These are phyloP conservation scores for Aphaenogaster floridana DNA, from an alignment of 1,140 invertebrate genomes.

Conservation along the genomic window DNA sequence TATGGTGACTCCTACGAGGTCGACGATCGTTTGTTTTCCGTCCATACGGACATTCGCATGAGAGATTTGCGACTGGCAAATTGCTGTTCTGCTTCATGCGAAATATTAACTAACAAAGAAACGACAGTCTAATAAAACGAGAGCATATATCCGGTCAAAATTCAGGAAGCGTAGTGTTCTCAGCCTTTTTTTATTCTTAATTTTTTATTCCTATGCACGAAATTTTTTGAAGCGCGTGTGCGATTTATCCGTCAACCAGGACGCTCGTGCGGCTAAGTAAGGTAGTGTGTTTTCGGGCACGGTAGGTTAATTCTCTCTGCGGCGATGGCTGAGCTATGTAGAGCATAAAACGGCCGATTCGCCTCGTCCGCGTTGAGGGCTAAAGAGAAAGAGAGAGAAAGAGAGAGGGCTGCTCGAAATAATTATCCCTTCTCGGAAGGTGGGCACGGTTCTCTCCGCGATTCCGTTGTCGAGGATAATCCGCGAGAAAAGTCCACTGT, in stretches of 20 bases:
- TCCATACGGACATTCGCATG: not conserved
- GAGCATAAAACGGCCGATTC: slow-evolving; percentile 84
- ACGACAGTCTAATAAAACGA: not conserved
- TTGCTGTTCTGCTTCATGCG: not conserved
- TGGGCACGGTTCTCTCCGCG: slow-evolving; percentile 59
- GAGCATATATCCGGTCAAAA: not conserved
- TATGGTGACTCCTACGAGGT: not conserved
- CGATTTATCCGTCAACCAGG: slow-evolving; percentile 57
- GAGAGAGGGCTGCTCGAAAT: slow-evolving; percentile 72
- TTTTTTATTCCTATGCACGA: not conserved
- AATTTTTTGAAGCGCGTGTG: slow-evolving; percentile 40
- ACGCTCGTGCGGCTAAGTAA: slow-evolving; percentile 76
- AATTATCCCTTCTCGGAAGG: slow-evolving; percentile 68
- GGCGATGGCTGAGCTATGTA: slow-evolving; percentile 78
- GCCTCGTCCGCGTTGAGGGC: slow-evolving; percentile 53
- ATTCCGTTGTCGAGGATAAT: slow-evolving; percentile 42
- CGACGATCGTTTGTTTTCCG: slow-evolving; percentile 27
- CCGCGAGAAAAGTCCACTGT: slow-evolving; percentile 15
- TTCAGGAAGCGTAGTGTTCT: not conserved
- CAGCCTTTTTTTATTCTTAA: not conserved
- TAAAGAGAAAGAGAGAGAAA: slow-evolving; percentile 55
- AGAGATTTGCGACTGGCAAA: slow-evolving; percentile 23
- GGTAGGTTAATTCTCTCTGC: slow-evolving; percentile 82
- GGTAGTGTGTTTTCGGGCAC: slow-evolving; percentile 83
- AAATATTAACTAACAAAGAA: not conserved